These are phyloP conservation scores for Eulemur rufifrons DNA, from an alignment of 2,113 vertebrate species.

Conservation along the genomic window DNA sequence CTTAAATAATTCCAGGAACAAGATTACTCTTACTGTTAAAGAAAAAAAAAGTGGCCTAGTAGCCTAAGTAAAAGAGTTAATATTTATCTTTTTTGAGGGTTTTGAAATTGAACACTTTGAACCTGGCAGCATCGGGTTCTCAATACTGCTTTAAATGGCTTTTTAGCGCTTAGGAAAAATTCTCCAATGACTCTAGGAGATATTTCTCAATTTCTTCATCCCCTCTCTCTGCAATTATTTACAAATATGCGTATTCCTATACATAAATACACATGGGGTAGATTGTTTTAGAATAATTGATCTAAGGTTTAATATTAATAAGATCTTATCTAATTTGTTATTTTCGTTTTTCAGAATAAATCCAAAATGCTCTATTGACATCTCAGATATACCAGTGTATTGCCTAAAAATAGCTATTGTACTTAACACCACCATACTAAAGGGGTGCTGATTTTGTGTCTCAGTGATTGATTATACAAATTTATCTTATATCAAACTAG, in stretches of 20 bases:
- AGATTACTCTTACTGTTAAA: background rate
- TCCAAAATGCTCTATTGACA: background rate
- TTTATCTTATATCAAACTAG: slow-evolving; percentile 56
- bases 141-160: slow-evolving; percentile 14
- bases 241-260: background rate
- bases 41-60: background rate
- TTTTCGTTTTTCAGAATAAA: background rate
- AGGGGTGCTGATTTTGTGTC: slow-evolving; percentile 56
- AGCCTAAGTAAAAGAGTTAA: slow-evolving; percentile 56
- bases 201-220: slow-evolving; percentile 23
- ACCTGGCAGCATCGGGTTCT: background rate
- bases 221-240: background rate
- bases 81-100: slow-evolving; percentile 63
- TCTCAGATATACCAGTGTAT: background rate
- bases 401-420: slow-evolving; percentile 34
- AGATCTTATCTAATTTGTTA: background rate
- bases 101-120: slow-evolving; percentile 59
- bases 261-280: background rate
- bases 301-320: slow-evolving; percentile 2
- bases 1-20: background rate
- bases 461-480: slow-evolving; percentile 68
- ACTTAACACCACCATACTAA: background rate
- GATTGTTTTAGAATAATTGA: background rate
- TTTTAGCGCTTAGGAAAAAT: slow-evolving; percentile 35
- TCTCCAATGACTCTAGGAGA: background rate